A percentile compares a stretch with the other conserved stretches of the same genome.
These are phyloP conservation scores for Drosophila chauvacae DNA, from an alignment of 1,140 invertebrate species.

Conservation along the genomic window DNA sequence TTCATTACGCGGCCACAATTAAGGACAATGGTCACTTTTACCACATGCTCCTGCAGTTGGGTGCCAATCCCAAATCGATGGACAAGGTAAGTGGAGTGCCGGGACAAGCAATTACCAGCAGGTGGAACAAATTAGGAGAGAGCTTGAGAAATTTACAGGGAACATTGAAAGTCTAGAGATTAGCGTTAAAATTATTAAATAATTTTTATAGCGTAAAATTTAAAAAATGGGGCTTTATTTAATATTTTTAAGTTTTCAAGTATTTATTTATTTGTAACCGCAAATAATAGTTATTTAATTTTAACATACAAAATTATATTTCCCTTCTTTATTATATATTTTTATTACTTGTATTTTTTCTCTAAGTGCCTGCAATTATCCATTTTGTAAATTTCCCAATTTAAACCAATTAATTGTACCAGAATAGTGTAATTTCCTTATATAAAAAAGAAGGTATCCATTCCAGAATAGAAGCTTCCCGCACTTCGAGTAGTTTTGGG, in stretches of 20 bases:
- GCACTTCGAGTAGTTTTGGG: constrained; percentile 4
- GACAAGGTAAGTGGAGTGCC: constrained; percentile 90
- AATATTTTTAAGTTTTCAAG: neutral
- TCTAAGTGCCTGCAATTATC: neutral
- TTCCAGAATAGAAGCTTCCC: neutral
- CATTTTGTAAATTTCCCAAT: neutral
- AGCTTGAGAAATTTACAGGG: too few species aligned
- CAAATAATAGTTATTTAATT: neutral
- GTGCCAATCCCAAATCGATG: constrained; percentile 91
- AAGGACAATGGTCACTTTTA: constrained; percentile 95
- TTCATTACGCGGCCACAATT: constrained; percentile 95
- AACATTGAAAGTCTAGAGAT: too few species aligned
- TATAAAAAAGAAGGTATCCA: too few species aligned
- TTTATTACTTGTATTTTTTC: neutral
- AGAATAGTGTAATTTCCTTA: neutral
- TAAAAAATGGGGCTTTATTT: neutral
- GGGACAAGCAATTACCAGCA: neutral
- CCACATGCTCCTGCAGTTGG: constrained; percentile 92
- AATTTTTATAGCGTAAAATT: neutral
- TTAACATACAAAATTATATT: neutral
- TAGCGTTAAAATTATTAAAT: too few species aligned
- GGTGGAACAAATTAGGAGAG: neutral
- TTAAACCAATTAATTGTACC: neutral
- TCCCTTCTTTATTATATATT: neutral
- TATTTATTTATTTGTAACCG: neutral